These are phyloP conservation scores for Ciconia maguari DNA, from an alignment of 2,113 vertebrate species.

Conservation along the genomic window DNA sequence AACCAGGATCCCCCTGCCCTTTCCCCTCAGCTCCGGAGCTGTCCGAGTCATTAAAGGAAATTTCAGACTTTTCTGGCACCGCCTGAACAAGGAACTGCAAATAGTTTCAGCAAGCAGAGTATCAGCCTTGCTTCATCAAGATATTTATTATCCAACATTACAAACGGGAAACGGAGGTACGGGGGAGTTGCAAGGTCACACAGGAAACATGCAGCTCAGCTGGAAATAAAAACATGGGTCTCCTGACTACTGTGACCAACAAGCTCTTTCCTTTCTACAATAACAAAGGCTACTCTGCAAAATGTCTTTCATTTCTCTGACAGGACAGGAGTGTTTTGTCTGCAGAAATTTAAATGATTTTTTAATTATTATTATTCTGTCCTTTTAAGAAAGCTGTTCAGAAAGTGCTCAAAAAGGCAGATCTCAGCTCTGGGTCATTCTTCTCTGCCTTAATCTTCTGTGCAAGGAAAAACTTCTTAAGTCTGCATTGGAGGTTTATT, in stretches of 20 bases:
- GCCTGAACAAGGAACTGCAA: background rate
- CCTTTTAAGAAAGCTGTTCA: background rate
- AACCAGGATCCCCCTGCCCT: background rate
- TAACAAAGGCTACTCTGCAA: background rate
- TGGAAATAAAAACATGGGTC: constrained; percentile 28
- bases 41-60: background rate
- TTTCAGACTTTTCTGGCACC: background rate
- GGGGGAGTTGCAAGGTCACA: constrained; percentile 18
- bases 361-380: background rate
- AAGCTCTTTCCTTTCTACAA: background rate
- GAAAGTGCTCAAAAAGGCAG: background rate
- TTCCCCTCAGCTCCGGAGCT: background rate
- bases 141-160: background rate
- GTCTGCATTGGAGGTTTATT: background rate
- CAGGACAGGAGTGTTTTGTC: background rate
- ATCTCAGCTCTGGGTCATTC: background rate
- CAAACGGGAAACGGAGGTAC: constrained; percentile 16
- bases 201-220: background rate
- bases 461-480: background rate
- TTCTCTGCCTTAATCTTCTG: background rate
- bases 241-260: background rate
- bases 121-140: background rate
- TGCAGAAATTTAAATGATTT: background rate
- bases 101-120: background rate
- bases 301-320: background rate